Evolutionary conservation across 2,888 invertebrate genomes (phyloP), one percentile per base, ranked within the genome.

Genomic region (Leptogaster cylindrica): DNA sequence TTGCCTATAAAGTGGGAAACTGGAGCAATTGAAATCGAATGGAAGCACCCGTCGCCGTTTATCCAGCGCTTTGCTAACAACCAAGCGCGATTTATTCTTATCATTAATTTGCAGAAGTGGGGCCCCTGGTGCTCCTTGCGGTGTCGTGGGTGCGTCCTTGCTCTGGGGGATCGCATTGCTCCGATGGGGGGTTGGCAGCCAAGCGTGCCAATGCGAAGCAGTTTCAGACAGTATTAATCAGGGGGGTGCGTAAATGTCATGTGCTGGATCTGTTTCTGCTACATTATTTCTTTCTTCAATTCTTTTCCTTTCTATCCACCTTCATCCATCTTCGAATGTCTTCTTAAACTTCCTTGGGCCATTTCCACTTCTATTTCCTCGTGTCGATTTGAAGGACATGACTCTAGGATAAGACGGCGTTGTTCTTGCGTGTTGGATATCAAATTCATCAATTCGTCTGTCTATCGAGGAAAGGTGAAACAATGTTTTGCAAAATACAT

Each of bases 141-240:
- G n/a, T n/a, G n/a, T n/a, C n/a, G n/a, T n/a, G n/a, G n/a, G n/a
- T n/a, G n/a, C n/a, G n/a, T n/a, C n/a, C n/a, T n/a, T n/a, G 1
- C 6, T 31, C 1, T 31, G 31, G 31, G 6, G 7, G 7, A 10
- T 31, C 10, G 31, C 1, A 6, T 31, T 31, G 31, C 31, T 31
- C 6, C 31, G 10, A 6, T 31, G 10, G 31, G 10, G 10, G 31
- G 7, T 10, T 31, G 10, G 31, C 6, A 31, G 31, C 10, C 31
- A 31, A 31, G 1, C 7, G 6, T 12, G 12, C 14, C 41, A 41
- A 41, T n/a, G 41, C n/a, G 12, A 3, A 14, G n/a, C 23, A n/a
- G 27, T 10, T 14, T 36, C 55, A 55, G 36, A 55, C 31, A 36
- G 36, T 55, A 55, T 55, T 55, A 55, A 55, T 55, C 55, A 55